phyloP scores from a whole-genome alignment of 2,113 vertebrate species.

The Coregonus clupeaformis region DNA sequence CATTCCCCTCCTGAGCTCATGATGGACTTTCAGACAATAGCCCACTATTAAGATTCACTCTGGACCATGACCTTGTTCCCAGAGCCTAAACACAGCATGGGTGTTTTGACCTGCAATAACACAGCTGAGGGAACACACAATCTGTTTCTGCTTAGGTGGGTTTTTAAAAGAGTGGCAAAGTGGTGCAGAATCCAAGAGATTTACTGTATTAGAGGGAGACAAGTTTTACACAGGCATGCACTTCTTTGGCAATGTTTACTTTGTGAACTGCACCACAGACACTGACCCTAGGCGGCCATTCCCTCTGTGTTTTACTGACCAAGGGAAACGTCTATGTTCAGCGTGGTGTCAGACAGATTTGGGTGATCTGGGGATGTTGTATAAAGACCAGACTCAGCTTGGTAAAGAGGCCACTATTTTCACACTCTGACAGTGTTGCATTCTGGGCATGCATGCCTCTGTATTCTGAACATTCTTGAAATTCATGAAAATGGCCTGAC shows the following conservation, averaged over 20 bases:
- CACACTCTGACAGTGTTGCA: too few species aligned
- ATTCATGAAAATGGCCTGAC: too few species aligned
- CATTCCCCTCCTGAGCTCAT: not conserved
- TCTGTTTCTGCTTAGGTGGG: slow-evolving; percentile 14
- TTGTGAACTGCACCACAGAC: not conserved
- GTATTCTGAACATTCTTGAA: too few species aligned
- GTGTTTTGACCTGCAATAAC: slow-evolving; percentile 3
- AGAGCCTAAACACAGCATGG: not conserved
- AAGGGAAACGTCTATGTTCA: not conserved
- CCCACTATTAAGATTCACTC: not conserved
- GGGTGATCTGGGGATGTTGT: too few species aligned
- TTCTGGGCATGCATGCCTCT: too few species aligned
- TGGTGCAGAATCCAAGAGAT: not conserved
- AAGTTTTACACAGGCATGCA: not conserved
- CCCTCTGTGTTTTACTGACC: not conserved
- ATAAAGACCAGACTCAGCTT: too few species aligned
- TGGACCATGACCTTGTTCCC: not conserved
- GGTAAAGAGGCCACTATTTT: too few species aligned
- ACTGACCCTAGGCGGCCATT: not conserved
- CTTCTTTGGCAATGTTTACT: not conserved
- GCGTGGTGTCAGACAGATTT: not conserved
- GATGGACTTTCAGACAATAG: not conserved
- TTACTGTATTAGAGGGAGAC: not conserved
- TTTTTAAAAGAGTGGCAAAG: not conserved
- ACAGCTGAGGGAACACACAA: not conserved